These are phyloP conservation scores for Lineus longissimus DNA, from an alignment of 1,140 invertebrate species.

Conservation along the genomic window DNA sequence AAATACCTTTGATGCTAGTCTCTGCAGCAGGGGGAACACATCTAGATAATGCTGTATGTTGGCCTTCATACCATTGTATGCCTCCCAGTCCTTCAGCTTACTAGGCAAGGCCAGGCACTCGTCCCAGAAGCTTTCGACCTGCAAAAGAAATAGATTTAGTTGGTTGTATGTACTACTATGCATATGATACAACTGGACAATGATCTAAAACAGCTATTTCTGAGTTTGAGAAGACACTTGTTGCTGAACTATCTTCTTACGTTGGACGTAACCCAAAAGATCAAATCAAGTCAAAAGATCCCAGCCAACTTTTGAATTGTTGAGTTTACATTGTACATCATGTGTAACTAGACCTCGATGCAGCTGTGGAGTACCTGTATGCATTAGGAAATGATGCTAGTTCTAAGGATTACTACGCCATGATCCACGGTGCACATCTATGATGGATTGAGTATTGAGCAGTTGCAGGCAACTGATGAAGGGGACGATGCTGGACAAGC, in stretches of 20 bases:
- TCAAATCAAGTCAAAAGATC: no score
- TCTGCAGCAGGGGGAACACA: slow-evolving; percentile 49
- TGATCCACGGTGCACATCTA: no score
- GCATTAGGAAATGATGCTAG: no score
- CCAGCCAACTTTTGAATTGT: no score
- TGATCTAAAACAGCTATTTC: not conserved
- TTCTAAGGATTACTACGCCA: no score
- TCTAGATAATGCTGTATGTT: slow-evolving; percentile 47
- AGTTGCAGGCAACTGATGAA: no score
- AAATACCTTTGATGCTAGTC: slow-evolving; percentile 46
- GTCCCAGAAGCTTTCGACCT: slow-evolving; percentile 53
- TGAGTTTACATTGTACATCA: not conserved
- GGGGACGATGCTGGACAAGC: no score
- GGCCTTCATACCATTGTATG: slow-evolving; percentile 48
- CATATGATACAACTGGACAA: not conserved
- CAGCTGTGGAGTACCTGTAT: no score
- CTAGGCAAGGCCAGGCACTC: slow-evolving; percentile 51
- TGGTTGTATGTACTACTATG: not conserved
- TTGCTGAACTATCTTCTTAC: not conserved
- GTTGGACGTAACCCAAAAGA: no score
- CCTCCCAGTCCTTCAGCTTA: slow-evolving; percentile 53
- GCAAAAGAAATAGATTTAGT: slow-evolving; percentile 9
- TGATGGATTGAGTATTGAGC: no score
- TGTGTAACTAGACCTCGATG: no score
- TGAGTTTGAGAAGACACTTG: not conserved